Evolutionary conservation across 2,797 vertebrate genomes (phyloP).

Genomic region (Onychomys leucogaster): DNA sequence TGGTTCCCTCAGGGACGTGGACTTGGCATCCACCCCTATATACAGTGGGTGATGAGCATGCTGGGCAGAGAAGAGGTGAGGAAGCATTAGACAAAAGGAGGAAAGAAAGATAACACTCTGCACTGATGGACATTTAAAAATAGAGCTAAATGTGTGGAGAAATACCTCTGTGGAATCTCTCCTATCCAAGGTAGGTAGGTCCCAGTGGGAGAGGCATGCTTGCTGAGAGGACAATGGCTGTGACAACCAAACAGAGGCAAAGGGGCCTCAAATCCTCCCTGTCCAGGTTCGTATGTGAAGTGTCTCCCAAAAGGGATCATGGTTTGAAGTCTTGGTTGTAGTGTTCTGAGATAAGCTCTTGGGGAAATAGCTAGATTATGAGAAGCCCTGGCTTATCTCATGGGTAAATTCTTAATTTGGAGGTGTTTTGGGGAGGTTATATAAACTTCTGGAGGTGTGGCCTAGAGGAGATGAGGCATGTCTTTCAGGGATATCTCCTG

Average conservation of each 20-base stretch:
- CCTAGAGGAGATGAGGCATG: not conserved
- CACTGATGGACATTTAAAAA: not conserved
- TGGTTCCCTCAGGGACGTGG: not conserved
- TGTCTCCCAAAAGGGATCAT: not conserved
- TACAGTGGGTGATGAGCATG: not conserved
- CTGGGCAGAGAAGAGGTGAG: not conserved
- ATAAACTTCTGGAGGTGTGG: not conserved
- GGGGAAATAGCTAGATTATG: not conserved
- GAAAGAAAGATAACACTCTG: not conserved
- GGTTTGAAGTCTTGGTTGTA: not conserved
- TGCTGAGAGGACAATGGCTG: too few relatives aligned
- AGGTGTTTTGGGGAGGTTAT: not conserved
- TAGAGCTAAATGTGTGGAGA: not conserved
- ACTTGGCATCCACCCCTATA: not conserved
- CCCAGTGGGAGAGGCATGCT: not conserved
- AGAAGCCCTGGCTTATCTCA: not conserved
- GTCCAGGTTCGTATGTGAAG: not conserved
- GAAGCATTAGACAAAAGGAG: not conserved
- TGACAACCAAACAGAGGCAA: not conserved
- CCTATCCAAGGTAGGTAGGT: not conserved
- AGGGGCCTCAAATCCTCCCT: not conserved
- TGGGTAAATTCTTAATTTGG: not conserved
- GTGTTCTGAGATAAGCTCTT: not conserved
- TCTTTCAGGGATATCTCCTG: not conserved
- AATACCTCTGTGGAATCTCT: not conserved